phyloP scores from a whole-genome alignment of 2,888 invertebrate genomes.

The Eupithecia pulchellata region DNA sequence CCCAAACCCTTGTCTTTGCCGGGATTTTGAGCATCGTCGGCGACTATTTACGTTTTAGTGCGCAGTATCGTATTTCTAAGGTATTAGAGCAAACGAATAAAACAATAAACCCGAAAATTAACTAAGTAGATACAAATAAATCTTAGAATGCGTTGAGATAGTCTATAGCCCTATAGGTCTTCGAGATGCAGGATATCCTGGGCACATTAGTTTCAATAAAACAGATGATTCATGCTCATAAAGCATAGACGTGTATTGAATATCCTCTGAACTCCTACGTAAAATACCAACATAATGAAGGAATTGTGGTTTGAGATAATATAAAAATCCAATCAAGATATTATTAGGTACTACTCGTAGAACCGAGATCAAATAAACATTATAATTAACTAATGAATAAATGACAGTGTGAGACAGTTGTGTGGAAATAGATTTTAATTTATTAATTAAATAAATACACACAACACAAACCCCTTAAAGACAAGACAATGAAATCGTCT shows the following conservation, averaged over 20 bases:
- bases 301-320: background rate
- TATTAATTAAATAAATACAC: background rate
- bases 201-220: constrained; percentile 41
- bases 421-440: background rate
- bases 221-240: constrained; percentile 31
- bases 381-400: too few species aligned
- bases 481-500: background rate
- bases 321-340: too few species aligned
- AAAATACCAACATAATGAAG: background rate
- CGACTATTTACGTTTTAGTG: too few species aligned
- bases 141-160: too few species aligned
- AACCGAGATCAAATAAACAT: background rate
- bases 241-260: constrained; percentile 5
- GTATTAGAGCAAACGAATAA: too few species aligned
- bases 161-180: constrained; percentile 12
- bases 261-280: constrained; percentile 9
- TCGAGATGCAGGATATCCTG: constrained; percentile 36
- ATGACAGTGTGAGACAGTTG: background rate
- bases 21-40: too few species aligned
- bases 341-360: too few species aligned
- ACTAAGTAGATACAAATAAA: too few species aligned
- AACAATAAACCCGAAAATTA: background rate
- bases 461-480: background rate
- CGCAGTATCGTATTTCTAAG: too few species aligned
- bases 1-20: too few species aligned